These are phyloP conservation scores for Chloropsis cyanopogon DNA, from an alignment of 2,113 vertebrate species.

Conservation along the genomic window DNA sequence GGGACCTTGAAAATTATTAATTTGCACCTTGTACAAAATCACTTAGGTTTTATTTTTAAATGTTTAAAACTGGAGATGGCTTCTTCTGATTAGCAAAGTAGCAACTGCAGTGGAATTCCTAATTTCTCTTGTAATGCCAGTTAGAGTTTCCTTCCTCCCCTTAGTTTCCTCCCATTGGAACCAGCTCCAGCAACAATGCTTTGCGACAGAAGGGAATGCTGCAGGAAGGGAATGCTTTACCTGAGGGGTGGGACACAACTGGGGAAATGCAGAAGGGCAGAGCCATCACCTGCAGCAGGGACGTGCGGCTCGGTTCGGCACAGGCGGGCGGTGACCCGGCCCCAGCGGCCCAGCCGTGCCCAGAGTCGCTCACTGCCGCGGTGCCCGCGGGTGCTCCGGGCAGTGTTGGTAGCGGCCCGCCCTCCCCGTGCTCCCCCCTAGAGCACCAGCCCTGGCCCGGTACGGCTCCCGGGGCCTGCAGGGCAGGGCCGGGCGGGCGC, in stretches of 20 bases:
- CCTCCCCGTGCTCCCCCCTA: neutral
- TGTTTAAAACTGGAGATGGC: neutral
- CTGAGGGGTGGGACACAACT: accelerated
- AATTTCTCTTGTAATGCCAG: accelerated
- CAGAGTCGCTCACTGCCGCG: accelerated
- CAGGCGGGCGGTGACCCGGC: accelerated
- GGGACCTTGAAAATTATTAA: neutral
- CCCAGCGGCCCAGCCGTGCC: neutral
- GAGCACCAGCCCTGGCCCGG: neutral
- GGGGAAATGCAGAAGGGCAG: accelerated
- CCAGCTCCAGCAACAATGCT: no score
- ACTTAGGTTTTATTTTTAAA: neutral
- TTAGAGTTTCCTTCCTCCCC: neutral
- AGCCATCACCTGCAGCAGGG: accelerated
- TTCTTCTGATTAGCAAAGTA: neutral
- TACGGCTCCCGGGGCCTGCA: accelerated
- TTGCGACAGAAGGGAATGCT: neutral
- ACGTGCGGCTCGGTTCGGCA: accelerated
- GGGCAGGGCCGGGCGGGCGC: accelerated
- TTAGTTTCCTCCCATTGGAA: neutral
- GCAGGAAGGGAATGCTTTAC: neutral
- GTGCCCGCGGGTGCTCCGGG: neutral
- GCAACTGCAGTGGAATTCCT: neutral
- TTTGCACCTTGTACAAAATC: neutral
- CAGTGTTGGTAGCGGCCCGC: accelerated